Evolutionary conservation across 1,140 invertebrate species (phyloP).

Genomic region (Chionoecetes opilio): DNA sequence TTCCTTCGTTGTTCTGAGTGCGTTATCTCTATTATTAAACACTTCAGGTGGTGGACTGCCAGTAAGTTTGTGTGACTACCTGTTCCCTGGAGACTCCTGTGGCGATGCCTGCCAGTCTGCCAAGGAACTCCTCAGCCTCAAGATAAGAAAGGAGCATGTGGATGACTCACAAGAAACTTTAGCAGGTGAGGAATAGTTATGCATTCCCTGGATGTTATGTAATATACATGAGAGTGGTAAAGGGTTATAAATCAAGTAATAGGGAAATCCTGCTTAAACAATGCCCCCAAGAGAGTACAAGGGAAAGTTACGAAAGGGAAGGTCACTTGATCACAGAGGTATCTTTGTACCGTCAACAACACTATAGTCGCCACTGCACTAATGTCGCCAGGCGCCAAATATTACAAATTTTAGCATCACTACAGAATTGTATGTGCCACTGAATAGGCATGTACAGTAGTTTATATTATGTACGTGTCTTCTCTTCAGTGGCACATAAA

Average conservation of each 20-base stretch:
- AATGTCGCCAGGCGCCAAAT: too few species aligned
- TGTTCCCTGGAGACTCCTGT: constrained; percentile 73
- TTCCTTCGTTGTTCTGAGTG: neutral
- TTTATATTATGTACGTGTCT: too few species aligned
- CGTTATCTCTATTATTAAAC: neutral
- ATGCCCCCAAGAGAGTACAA: neutral
- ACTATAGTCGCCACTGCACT: too few species aligned
- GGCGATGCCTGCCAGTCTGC: constrained; percentile 77
- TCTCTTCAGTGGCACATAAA: too few species aligned
- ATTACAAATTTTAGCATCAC: too few species aligned
- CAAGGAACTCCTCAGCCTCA: constrained; percentile 68
- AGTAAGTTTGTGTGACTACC: constrained; percentile 75
- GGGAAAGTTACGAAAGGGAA: neutral
- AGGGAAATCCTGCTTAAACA: neutral
- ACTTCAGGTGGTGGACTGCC: constrained; percentile 66
- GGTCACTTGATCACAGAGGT: too few species aligned
- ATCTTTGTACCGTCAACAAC: too few species aligned
- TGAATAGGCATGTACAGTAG: too few species aligned
- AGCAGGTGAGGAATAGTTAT: constrained; percentile 46
- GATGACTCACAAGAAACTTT: constrained; percentile 73
- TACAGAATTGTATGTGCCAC: too few species aligned
- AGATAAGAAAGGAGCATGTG: constrained; percentile 67
- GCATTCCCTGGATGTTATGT: neutral
- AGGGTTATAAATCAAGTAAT: neutral
- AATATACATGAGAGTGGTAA: neutral